Conservation (phyloP, 2,797 vertebrate genomes). For the Triplophysa bombifrons region DNA sequence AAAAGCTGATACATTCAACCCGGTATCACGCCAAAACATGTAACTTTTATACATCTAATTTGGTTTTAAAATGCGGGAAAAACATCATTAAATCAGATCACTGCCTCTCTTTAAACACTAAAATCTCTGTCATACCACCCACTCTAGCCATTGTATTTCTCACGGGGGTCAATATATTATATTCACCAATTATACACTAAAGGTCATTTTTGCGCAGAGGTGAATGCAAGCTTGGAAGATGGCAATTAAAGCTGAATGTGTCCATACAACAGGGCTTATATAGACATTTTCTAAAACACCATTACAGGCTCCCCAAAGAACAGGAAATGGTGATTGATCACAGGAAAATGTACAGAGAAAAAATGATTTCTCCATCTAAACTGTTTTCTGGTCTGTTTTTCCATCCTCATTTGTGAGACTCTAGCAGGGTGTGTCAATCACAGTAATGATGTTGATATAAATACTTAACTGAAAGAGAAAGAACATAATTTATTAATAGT, state of each 20-base stretch:
- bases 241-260: conserved; percentile 53
- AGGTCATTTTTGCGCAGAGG: conserved; percentile 46
- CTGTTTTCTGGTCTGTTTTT: conserved; percentile 7
- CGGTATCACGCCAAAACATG: no score
- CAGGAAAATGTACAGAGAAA: conserved; percentile 7
- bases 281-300: conserved; percentile 33
- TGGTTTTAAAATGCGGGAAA: background rate
- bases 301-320: conserved; percentile 43
- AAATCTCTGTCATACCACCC: conserved; percentile 37
- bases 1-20: background rate
- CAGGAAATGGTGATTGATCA: conserved; percentile 44
- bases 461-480: background rate
- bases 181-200: conserved; percentile 54
- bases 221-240: conserved; percentile 33
- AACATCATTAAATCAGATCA: conserved; percentile 30
- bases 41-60: background rate
- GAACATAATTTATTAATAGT: background rate
- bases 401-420: background rate
- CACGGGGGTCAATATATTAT: conserved; percentile 54
- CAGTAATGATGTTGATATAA: background rate
- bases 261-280: conserved; percentile 24
- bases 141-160: conserved; percentile 36
- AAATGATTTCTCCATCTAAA: background rate
- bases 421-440: background rate
- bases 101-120: conserved; percentile 20